These are phyloP conservation scores for Hybos culiciformis DNA, from an alignment of 2,888 invertebrate species.

Conservation along the genomic window DNA sequence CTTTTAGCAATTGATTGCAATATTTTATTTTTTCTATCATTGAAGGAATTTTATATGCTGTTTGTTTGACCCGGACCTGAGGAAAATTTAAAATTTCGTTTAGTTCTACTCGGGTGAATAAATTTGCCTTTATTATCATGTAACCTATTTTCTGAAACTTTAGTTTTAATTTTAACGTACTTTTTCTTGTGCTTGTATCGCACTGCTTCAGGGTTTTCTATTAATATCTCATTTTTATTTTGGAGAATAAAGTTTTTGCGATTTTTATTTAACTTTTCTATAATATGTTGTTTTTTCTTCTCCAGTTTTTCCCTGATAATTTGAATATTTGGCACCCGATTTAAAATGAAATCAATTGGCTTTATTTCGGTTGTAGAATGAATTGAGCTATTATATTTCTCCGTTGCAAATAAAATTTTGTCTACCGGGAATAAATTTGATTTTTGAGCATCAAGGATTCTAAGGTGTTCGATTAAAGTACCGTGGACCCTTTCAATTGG, in stretches of 20 bases:
- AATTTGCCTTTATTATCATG: too few species aligned
- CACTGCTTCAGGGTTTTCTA: background rate
- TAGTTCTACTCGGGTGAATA: too few species aligned
- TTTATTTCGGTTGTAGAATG: background rate
- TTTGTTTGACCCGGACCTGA: too few species aligned
- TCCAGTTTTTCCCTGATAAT: background rate
- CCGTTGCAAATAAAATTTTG: background rate
- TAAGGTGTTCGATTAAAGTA: conserved; percentile 9
- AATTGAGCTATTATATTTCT: background rate
- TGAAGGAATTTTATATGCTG: too few species aligned
- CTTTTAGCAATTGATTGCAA: too few species aligned
- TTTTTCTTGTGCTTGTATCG: background rate
- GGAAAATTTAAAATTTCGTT: too few species aligned
- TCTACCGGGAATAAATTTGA: background rate
- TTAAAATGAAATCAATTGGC: background rate
- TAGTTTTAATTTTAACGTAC: too few species aligned
- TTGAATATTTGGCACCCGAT: background rate
- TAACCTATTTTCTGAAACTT: too few species aligned
- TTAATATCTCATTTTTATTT: background rate
- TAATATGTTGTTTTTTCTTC: background rate
- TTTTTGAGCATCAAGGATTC: conserved; percentile 3
- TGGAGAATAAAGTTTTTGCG: background rate
- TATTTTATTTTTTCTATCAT: too few species aligned
- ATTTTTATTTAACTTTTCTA: background rate
- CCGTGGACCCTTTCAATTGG: conserved; percentile 8